Evolutionary conservation across 2,888 invertebrate species (phyloP).

Genomic region (Cheilosia pagana): DNA sequence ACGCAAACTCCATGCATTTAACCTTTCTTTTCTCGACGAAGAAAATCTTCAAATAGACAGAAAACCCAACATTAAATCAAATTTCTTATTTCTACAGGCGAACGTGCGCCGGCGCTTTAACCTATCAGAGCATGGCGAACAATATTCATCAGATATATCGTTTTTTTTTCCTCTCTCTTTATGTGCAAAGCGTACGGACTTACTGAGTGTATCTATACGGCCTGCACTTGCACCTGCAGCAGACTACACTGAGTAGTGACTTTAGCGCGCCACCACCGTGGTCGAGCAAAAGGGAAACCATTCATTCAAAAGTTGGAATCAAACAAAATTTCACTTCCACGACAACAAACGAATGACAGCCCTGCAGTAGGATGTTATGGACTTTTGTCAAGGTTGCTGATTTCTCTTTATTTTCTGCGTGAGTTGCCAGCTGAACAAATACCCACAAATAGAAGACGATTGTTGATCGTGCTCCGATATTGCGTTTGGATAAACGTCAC

Average conservation of each 20-base stretch:
- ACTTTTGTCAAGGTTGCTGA: conserved; percentile 68
- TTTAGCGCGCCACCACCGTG: conserved; percentile 2
- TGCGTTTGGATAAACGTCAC: not conserved
- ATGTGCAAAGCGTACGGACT: conserved; percentile 21
- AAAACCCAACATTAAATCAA: conserved; percentile 63
- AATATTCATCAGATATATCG: conserved; percentile 59
- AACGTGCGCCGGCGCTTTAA: conserved; percentile 19
- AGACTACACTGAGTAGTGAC: not conserved
- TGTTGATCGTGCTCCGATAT: not conserved
- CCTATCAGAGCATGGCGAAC: conserved; percentile 71
- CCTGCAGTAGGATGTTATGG: conserved; percentile 42
- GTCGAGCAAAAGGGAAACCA: conserved; percentile 69
- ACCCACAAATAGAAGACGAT: not conserved
- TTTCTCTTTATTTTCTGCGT: conserved; percentile 50
- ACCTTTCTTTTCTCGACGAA: conserved; percentile 22
- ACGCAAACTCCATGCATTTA: not conserved
- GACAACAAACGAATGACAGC: conserved; percentile 25
- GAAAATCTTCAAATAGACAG: conserved; percentile 19
- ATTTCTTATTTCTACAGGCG: conserved; percentile 42
- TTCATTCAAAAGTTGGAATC: conserved; percentile 56
- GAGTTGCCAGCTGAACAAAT: not conserved
- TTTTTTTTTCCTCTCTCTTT: conserved; percentile 15
- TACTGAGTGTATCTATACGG: conserved; percentile 17
- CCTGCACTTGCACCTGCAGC: conserved; percentile 57
- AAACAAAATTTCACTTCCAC: conserved; percentile 64